These are phyloP conservation scores for Plagodis dolabraria DNA, from an alignment of 2,888 invertebrate genomes.

Conservation along the genomic window DNA sequence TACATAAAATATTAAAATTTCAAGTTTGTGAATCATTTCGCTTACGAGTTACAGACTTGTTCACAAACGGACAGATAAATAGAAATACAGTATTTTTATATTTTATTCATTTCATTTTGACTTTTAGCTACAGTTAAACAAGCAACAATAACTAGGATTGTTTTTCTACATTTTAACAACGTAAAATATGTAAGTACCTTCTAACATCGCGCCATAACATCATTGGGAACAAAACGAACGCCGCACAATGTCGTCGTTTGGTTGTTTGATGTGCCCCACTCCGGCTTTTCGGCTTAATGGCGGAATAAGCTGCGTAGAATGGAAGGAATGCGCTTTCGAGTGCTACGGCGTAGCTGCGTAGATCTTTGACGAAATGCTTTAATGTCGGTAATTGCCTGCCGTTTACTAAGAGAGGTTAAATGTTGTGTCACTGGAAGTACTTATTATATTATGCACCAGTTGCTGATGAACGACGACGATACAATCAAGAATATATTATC, in stretches of 20 bases:
- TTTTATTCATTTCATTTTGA: too few relatives aligned
- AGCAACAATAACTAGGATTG: too few relatives aligned
- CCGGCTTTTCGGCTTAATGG: conserved; percentile 21
- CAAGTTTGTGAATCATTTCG: too few relatives aligned
- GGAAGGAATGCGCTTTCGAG: conserved; percentile 23
- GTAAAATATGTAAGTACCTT: too few relatives aligned
- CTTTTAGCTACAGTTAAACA: too few relatives aligned
- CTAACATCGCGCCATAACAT: background rate
- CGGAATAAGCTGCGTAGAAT: conserved; percentile 26
- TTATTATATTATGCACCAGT: background rate
- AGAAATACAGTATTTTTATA: too few relatives aligned
- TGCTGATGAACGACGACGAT: background rate
- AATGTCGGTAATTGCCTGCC: conserved; percentile 16
- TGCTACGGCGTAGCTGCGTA: conserved; percentile 11
- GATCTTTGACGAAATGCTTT: conserved; percentile 13
- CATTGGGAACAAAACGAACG: conserved; percentile 12
- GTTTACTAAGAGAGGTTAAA: conserved; percentile 4
- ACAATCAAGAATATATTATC: too few relatives aligned
- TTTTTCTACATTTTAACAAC: too few relatives aligned
- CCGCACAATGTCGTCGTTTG: conserved; percentile 25
- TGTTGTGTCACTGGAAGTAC: background rate
- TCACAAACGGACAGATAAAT: too few relatives aligned
- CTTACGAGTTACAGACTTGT: too few relatives aligned
- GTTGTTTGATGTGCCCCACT: conserved; percentile 22
- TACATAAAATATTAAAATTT: too few relatives aligned